Conservation (phyloP, 2,113 vertebrate genomes). For the Sceloporus undulatus region DNA sequence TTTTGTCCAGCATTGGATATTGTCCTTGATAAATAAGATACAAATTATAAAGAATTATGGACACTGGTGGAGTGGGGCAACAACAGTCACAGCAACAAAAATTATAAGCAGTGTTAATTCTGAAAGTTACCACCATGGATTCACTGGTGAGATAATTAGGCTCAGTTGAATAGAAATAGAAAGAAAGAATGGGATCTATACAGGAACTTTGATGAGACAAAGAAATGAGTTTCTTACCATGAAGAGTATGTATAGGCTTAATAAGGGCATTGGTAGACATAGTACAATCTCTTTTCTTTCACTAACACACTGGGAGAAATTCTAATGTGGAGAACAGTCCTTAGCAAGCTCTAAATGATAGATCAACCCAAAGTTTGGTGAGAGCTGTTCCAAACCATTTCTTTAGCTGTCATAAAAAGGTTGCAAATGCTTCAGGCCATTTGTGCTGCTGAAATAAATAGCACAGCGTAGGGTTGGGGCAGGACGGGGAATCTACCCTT, state of each 20-base stretch:
- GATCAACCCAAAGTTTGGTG: neutral
- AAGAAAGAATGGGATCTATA: constrained; percentile 20
- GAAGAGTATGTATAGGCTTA: neutral
- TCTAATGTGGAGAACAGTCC: constrained; percentile 1
- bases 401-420: constrained; percentile 4
- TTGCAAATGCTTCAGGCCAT: constrained; percentile 20
- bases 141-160: neutral
- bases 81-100: neutral
- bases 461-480: neutral
- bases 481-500: neutral
- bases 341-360: constrained; percentile 4
- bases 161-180: neutral
- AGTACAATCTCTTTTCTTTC: constrained; percentile 2
- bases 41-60: neutral
- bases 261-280: neutral
- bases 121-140: neutral
- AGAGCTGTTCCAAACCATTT: neutral
- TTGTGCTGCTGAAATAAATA: constrained; percentile 35
- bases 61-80: no score
- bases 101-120: neutral
- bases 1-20: neutral
- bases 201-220: constrained; percentile 28
- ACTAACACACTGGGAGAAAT: neutral
- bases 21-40: neutral
- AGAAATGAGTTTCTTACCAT: neutral